Base-by-base conservation (phyloP, 2,797 vertebrate genomes). In the Tinamus major region DNA sequence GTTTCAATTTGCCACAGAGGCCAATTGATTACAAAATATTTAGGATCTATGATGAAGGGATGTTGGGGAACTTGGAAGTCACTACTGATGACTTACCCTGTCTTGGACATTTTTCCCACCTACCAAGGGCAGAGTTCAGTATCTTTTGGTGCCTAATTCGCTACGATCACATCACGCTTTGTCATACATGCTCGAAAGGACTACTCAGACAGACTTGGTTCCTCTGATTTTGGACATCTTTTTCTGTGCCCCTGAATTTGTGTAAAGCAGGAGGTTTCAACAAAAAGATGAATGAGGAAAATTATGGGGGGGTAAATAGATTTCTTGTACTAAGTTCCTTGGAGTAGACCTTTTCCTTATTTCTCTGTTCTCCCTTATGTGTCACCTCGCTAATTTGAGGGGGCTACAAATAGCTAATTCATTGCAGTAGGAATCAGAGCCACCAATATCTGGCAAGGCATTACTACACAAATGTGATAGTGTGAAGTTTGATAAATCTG, bases 1-100 rank as follows among this genome's bases (percentile, higher is more conserved):
- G 75, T 53, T 94, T 87, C 71, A 82, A 89, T 87, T 83, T 89
- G 29, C 69, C 76, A 69, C 77, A 70, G 10, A 85, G 72, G 10
- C 49, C 55, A 37, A 16, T n/a, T 89, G 55, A 27, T 75, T 85
- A 83, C 18, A 39, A 27, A 76, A 10, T 58, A 70, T 61, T 90
- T 82, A 87, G 85, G 48, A 89, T 62, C 49, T 79, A 55, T 0
- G 2, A 79, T 55, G 49, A 87, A 93, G 44, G 46, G 61, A 71
- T 51, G 53, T 41, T 46, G 82, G 18, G 18, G 29, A n/a, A 82
- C 67, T 70, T 63, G 2, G 41, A 85, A 74, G 75, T 70, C 69
- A 33, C 58, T 51, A 33, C 29, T 85, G 78, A 48, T 87, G 75
- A 69, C 65, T 39, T 42, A 69, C 12, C 29, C 75, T 71, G 58